Evolutionary conservation across 2,888 invertebrate genomes (phyloP), one percentile per base, ranked within the genome.

Genomic region (Dendrolimus pini): DNA sequence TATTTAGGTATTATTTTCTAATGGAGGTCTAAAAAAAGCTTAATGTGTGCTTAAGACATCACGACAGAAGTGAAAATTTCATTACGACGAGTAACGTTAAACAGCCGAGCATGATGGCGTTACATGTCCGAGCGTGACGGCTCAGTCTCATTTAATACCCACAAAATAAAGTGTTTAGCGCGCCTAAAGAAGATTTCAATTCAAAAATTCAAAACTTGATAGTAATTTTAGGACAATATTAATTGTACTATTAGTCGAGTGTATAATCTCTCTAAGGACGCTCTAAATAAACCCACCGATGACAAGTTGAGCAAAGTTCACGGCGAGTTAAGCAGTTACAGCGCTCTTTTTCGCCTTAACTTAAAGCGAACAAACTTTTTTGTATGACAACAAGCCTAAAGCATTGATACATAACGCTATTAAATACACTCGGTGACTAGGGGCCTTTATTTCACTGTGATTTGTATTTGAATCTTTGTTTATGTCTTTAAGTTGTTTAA

Each of bases 341-440:
- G 69, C 66, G 68, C 66, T 62, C 68, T 74, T 77, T 74, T 73
- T 72, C 58, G 60, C 52, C 57, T 59, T 30, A 47, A 47, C 9
- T 47, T 47, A 10, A 47, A 47, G 58, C 58, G 41, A 64, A 60
- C 65, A 67, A 79, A 78, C 70, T 79, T 81, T 83, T 83, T 82
- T 78, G 79, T 74, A 66, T 65, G 63, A 67, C 67, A 60, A 61
- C 63, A 70, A 69, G 68, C 69, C 66, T 67, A 71, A 65, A 62
- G 71, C 75, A 80, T 82, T 83, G 84, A 84, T 84, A 82, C 83
- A 84, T 83, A 71, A 70, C 62, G 73, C 78, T 66, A 79, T 83
- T 82, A 81, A 64, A 63, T 71, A 71, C 84, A 85, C 82, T 78
- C 70, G 76, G 73, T 12, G 47, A 47, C 9, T 41, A 63, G 59